Base-by-base conservation (phyloP, 1,140 invertebrate genomes). In the Whitmania pigra region DNA sequence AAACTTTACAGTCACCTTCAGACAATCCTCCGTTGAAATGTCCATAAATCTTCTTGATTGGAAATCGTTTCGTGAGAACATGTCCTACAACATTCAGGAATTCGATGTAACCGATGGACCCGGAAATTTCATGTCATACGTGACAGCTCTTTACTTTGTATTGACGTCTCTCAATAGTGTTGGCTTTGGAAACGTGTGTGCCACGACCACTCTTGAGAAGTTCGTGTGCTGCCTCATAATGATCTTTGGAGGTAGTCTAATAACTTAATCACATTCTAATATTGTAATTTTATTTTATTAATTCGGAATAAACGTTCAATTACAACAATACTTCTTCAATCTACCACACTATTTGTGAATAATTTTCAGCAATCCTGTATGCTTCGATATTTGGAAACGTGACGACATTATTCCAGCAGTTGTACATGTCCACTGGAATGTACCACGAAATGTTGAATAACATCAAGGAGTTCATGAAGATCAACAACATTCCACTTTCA, bases 391-490 rank as follows among this genome's bases (percentile, higher is more conserved):
- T 98, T 83, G 94, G 94, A 82, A 96, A 99, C 84, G 96, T 99
- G 76, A 99, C 97, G 27, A 99, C 97, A 40, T 99, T 99, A 78
- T 99, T 99, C 79, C 95, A 99, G 83, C 96, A 99, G 85, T 98
- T 99, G 93, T 98, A 95, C 66, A 94, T 94, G 54, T 93, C 94
- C 4, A 99, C 96, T 69, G 95, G 73, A 20, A 49, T 25, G 53
- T 99, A 99, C 83, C 97, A 99, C 84, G 96, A 99, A 80, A 99
- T 99, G 95, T 85, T 99, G 75, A 98, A 97, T 85, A 98, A 96
- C 82, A 95, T 99, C 18, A 86, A 96, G 49, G 96, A 99, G 82
- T 99, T 99, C 83, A 99, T 99, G 93, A 99, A 98, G 83, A 86
- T 99, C 63, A 95, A 99, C 84, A 94, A 99, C 85, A 94, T 99